A percentile compares a stretch with the other conserved stretches of the same genome.
phyloP scores from a whole-genome alignment of 2,113 vertebrate genomes.

The Peromyscus polionotus region DNA sequence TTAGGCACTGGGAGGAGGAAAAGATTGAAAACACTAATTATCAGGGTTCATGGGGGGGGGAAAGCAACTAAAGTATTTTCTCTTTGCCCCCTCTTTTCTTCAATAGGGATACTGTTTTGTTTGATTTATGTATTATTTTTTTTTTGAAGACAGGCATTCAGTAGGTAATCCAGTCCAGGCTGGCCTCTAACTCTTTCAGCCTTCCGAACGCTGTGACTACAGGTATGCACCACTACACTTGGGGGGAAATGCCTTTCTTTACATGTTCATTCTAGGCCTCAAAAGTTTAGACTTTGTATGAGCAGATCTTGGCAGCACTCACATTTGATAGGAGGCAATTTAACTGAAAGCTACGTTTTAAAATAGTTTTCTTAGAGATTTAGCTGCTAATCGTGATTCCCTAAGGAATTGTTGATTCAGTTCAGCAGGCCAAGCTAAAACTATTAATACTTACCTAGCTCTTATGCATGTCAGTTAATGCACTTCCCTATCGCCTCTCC shows the following conservation, averaged over 20 bases:
- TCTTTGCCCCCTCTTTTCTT: not conserved
- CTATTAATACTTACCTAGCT: constrained; percentile 12
- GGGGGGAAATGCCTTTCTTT: not conserved
- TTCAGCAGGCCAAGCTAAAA: constrained; percentile 58
- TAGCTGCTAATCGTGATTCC: constrained; percentile 47
- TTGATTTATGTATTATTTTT: not conserved
- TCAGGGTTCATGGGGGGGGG: not conserved
- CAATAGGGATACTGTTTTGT: not conserved
- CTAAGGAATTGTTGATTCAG: constrained; percentile 41
- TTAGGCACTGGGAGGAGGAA: not conserved
- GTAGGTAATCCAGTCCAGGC: not conserved
- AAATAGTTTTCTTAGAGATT: constrained; percentile 40
- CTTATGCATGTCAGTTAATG: constrained; percentile 45
- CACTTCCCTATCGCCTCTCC: not conserved
- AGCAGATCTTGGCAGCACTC: constrained; percentile 6
- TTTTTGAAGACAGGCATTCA: not conserved
- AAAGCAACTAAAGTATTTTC: not conserved
- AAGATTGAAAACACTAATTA: not conserved
- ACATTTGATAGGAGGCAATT: not conserved
- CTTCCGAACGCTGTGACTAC: not conserved
- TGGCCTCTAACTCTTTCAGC: not conserved
- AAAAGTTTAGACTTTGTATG: constrained; percentile 34
- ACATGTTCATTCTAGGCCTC: not conserved
- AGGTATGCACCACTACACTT: not conserved
- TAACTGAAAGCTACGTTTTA: constrained; percentile 33